Conservation (phyloP, 2,113 vertebrate genomes). For the Hyaena hyaena region DNA sequence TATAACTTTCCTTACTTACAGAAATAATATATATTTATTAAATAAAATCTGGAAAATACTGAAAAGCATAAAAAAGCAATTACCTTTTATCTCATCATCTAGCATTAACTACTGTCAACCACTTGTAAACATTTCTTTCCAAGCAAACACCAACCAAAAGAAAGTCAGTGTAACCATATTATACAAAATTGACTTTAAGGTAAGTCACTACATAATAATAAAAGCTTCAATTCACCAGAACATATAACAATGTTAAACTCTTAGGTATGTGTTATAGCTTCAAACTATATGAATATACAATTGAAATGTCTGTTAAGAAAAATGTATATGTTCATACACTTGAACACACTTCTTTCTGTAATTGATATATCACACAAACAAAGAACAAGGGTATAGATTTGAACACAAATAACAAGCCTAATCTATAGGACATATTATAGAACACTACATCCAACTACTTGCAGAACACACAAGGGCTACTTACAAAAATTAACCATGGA, state of each 20-base stretch:
- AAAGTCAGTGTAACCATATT: background rate
- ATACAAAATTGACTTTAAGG: constrained; percentile 13
- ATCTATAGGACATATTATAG: background rate
- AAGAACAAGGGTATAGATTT: constrained; percentile 13
- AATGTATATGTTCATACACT: background rate
- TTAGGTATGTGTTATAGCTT: background rate
- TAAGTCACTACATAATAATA: constrained; percentile 51
- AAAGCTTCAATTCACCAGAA: constrained; percentile 44
- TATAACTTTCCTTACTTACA: background rate
- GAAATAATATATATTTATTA: background rate
- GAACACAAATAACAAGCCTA: constrained; percentile 15
- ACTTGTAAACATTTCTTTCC: constrained; percentile 45
- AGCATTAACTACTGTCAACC: background rate
- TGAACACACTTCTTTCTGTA: background rate
- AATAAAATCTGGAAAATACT: constrained; percentile 14
- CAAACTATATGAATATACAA: constrained; percentile 36
- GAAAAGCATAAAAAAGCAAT: background rate
- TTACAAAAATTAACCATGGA: constrained; percentile 29
- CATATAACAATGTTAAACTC: constrained; percentile 44
- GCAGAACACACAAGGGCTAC: background rate
- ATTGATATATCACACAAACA: constrained; percentile 10
- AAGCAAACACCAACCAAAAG: constrained; percentile 31
- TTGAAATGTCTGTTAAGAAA: constrained; percentile 43
- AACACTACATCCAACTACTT: background rate
- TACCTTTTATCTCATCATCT: background rate